Percentiles rank a stretch among this genome's conserved stretches.
phyloP scores from a whole-genome alignment of 2,113 vertebrate species.

The Puntigrus tetrazona region DNA sequence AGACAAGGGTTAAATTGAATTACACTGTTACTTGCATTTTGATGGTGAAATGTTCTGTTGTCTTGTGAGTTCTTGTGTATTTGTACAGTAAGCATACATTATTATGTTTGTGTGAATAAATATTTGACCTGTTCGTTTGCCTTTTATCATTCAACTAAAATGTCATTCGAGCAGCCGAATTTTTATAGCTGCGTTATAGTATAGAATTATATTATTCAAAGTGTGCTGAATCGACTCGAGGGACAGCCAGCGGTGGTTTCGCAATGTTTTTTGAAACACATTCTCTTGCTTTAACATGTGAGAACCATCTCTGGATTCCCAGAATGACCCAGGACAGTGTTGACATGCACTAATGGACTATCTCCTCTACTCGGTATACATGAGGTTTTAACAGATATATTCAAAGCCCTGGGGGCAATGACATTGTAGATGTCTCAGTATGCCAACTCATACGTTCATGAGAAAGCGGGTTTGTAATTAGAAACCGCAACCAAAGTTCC shows the following conservation, averaged over 20 bases:
- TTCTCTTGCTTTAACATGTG: background rate
- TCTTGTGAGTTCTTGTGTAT: slow-evolving; percentile 61
- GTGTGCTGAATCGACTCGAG: background rate
- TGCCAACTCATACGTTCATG: background rate
- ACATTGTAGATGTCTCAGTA: background rate
- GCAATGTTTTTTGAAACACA: background rate
- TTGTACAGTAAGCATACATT: slow-evolving; percentile 42
- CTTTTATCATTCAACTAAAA: background rate
- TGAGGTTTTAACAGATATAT: background rate
- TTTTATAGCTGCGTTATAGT: too few relatives aligned
- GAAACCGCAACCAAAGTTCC: too few relatives aligned
- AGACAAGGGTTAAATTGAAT: slow-evolving; percentile 9
- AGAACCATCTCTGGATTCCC: background rate
- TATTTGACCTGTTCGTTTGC: slow-evolving; percentile 43
- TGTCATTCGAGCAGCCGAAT: background rate
- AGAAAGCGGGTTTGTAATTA: background rate
- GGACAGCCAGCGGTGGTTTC: background rate
- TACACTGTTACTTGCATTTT: slow-evolving; percentile 55
- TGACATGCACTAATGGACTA: background rate
- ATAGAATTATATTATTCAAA: too few relatives aligned
- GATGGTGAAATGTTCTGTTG: slow-evolving; percentile 44
- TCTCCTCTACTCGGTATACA: background rate
- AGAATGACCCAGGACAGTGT: background rate
- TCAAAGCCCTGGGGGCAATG: background rate
- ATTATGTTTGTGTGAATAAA: slow-evolving; percentile 70